Conservation (phyloP, 2,113 vertebrate genomes). For the Microtus pennsylvanicus region DNA sequence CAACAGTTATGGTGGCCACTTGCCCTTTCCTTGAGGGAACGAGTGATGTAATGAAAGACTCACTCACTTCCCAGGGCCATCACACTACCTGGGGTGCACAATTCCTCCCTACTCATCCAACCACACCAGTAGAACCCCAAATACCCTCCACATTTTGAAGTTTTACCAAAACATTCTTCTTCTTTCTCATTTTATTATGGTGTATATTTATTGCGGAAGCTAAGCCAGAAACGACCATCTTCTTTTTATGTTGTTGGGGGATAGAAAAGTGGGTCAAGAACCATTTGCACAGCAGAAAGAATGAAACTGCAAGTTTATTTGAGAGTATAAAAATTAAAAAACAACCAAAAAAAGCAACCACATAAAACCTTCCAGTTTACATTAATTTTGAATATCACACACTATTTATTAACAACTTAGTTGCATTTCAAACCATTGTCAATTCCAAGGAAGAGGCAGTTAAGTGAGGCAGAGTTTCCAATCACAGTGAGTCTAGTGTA, state of each 20-base stretch:
- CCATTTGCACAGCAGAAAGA: constrained; percentile 46
- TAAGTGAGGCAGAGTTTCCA: not conserved
- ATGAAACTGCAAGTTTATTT: constrained; percentile 85
- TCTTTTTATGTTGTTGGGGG: not conserved
- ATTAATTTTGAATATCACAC: constrained; percentile 60
- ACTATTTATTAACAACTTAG: constrained; percentile 60
- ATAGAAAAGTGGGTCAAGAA: not conserved
- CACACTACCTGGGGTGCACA: accelerated
- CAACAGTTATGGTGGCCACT: not conserved
- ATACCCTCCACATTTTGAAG: not conserved
- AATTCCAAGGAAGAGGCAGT: constrained; percentile 39
- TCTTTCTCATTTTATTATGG: not conserved
- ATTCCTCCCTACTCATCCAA: not conserved
- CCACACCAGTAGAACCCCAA: not conserved
- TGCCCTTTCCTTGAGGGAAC: not conserved
- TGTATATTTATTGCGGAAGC: not conserved
- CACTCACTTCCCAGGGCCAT: not conserved
- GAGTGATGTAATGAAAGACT: accelerated
- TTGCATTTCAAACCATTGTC: constrained; percentile 49
- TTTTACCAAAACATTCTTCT: not conserved
- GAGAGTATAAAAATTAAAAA: constrained; percentile 80
- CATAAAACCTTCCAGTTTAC: constrained; percentile 83
- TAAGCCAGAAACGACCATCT: not conserved
- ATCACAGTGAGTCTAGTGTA: constrained; percentile 48
- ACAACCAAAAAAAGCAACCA: constrained; percentile 42